Evolutionary conservation across 1,140 invertebrate genomes (phyloP), one percentile per base, ranked within the genome.

Genomic region (Heliconius melpomene): DNA sequence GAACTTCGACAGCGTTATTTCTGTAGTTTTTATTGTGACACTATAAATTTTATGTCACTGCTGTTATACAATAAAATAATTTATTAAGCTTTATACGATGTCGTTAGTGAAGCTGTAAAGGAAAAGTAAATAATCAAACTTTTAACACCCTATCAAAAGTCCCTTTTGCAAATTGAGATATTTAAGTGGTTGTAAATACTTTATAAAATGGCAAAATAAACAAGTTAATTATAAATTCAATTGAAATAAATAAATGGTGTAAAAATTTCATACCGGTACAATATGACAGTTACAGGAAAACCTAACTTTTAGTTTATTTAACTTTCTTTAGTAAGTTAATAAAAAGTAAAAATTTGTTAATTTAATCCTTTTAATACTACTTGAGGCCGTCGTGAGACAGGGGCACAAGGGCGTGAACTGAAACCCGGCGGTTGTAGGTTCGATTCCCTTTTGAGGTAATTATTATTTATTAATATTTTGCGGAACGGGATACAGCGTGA

Each of bases 31-130:
- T 29, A 66, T 60, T 66, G 60, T 66, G 9, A 29, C 60, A 29
- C 60, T 66, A 26, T 66, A 66, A 66, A 29, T 5, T 66, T 66
- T 66, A 26, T 66, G 60, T 66, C 23, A 66, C 60, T 66, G 60
- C 9, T 29, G 60, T 26, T 26, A 29, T 66, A 66, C 26, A 66
- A 66, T 66, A 23, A 66, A 66, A 29, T 29, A 29, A 66, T 26
- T 66, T 66, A 66, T 66, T 66, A 29, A 16, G 5, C 60, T 66
- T 66, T 66, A 66, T 66, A 66, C 60, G 26, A 66, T 29, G 60
- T 66, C 60, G 23, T 66, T 66, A 66, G 60, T 66, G 5, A 29
- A 66, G 60, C 11, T 66, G 13, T 66, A 66, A 66, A 66, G 8
- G 11, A 66, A 66, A 66, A 26, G 23, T 66, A 66, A 60, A 66